These are phyloP conservation scores for Drosophila kepulauana DNA, from an alignment of 1,140 invertebrate species.

Conservation along the genomic window DNA sequence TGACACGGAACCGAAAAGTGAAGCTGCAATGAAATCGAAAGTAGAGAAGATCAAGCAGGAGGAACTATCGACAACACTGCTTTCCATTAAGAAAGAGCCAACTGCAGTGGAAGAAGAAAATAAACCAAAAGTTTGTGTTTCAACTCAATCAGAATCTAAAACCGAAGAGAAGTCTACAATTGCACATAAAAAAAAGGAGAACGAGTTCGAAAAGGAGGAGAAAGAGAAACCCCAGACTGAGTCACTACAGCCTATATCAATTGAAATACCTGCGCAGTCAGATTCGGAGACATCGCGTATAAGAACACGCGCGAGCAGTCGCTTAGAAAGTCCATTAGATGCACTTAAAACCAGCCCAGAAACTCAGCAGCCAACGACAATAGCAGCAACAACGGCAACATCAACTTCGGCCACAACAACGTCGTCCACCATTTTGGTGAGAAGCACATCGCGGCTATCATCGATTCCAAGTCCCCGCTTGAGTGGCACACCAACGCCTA, in stretches of 20 bases:
- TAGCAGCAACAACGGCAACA: background rate
- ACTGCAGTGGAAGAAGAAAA: slow-evolving; percentile 1
- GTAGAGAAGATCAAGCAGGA: slow-evolving; percentile 52
- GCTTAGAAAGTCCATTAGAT: slow-evolving; percentile 89
- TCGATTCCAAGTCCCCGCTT: slow-evolving; percentile 60
- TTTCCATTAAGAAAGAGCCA: slow-evolving; percentile 49
- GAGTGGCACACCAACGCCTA: slow-evolving; percentile 56
- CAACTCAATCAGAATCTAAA: slow-evolving; percentile 20
- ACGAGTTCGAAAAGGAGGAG: slow-evolving; percentile 34
- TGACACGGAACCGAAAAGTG: slow-evolving; percentile 33
- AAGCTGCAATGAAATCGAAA: slow-evolving; percentile 61
- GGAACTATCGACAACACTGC: slow-evolving; percentile 40
- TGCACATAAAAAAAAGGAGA: slow-evolving; percentile 14
- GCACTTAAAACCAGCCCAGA: slow-evolving; percentile 87
- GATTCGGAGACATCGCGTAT: slow-evolving; percentile 84
- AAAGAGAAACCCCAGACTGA: slow-evolving; percentile 48
- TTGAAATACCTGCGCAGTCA: slow-evolving; percentile 75
- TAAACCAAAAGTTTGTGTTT: background rate
- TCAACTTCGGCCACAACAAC: slow-evolving; percentile 21
- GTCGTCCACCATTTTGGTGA: slow-evolving; percentile 33
- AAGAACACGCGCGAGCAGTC: slow-evolving; percentile 89
- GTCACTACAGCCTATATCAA: slow-evolving; percentile 74
- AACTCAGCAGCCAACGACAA: slow-evolving; percentile 5
- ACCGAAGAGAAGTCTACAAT: slow-evolving; percentile 5
- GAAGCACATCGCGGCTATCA: slow-evolving; percentile 48